Percentiles rank a stretch among this genome's conserved stretches.
Conservation (phyloP, 2,113 vertebrate genomes). For the Mesoclemmys tuberculata region DNA sequence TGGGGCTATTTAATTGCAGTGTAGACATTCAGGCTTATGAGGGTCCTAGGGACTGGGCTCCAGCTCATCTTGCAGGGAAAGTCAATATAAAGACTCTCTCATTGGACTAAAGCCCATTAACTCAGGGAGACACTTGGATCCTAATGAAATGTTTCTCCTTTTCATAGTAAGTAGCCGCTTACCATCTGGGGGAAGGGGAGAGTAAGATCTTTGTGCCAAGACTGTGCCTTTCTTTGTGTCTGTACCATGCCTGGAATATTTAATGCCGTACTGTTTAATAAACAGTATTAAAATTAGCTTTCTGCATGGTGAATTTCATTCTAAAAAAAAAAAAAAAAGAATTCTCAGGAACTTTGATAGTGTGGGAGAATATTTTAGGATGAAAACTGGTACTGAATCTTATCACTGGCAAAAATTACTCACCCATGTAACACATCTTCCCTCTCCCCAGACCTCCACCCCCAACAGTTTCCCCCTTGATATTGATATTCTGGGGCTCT, state of each 20-base stretch:
- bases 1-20: no score
- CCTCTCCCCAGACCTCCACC: fast-evolving
- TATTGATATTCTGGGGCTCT: background rate
- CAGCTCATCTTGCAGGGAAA: no score
- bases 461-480: background rate
- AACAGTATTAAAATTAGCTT: background rate
- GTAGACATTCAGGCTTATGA: no score
- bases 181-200: background rate
- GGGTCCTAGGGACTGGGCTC: no score
- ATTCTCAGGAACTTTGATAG: fast-evolving
- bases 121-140: background rate
- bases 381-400: background rate
- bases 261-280: no score
- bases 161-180: background rate
- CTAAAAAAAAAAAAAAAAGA: background rate
- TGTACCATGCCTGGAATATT: background rate
- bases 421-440: background rate
- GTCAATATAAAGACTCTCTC: no score
- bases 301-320: background rate
- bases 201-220: background rate
- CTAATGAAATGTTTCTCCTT: background rate
- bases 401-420: background rate
- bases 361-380: background rate
- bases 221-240: background rate
- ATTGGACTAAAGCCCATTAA: background rate